These are phyloP conservation scores for Polyploca ridens DNA, from an alignment of 2,888 invertebrate genomes.

Conservation along the genomic window DNA sequence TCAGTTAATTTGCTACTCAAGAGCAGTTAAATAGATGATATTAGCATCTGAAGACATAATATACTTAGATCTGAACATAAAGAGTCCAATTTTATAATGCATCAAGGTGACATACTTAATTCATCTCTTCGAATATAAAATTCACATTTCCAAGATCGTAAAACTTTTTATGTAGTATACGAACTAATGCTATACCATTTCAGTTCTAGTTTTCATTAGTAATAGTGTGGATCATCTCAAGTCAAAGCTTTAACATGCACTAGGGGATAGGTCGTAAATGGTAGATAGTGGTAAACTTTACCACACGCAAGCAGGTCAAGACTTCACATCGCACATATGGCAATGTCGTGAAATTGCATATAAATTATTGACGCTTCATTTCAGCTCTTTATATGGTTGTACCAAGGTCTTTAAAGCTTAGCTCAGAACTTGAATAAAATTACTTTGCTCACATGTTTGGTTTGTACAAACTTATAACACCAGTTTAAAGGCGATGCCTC, in stretches of 20 bases:
- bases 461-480: neutral
- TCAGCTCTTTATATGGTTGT: constrained; percentile 51
- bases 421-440: neutral
- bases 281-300: constrained; percentile 23
- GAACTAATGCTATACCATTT: neutral
- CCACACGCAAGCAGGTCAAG: constrained; percentile 54
- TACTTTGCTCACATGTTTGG: neutral
- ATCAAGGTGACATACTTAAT: neutral
- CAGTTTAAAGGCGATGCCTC: neutral
- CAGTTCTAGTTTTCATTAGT: neutral
- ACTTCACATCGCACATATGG: constrained; percentile 50
- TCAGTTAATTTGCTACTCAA: too few species aligned
- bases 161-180: neutral
- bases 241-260: neutral
- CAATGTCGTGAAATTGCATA: constrained; percentile 64
- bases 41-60: too few species aligned
- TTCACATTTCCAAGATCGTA: neutral
- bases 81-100: neutral
- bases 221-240: neutral
- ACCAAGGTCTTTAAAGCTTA: constrained; percentile 33
- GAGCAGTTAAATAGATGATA: too few species aligned
- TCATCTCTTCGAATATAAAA: neutral
- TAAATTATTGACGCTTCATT: constrained; percentile 57
- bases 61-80: neutral
- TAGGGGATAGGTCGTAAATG: constrained; percentile 5